These are phyloP conservation scores for Drosophila mauritiana DNA, from an alignment of 1,140 invertebrate genomes.

Conservation along the genomic window DNA sequence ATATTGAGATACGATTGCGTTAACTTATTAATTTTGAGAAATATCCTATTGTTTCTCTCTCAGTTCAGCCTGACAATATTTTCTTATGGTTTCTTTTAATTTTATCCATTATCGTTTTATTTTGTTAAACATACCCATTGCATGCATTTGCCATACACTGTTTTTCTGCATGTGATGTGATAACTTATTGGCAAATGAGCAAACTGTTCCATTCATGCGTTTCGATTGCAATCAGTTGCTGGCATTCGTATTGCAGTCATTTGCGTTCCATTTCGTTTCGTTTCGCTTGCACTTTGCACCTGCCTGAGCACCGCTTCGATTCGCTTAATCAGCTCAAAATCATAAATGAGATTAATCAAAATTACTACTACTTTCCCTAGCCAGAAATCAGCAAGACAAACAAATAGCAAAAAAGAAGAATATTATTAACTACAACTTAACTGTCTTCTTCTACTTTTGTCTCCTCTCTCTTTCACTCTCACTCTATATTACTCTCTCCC, in stretches of 20 bases:
- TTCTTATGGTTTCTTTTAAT: no score
- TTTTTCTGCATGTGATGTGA: slow-evolving; percentile 9
- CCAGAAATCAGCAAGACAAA: slow-evolving; percentile 41
- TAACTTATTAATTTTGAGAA: no score
- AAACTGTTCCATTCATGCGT: slow-evolving; percentile 33
- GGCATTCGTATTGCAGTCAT: slow-evolving; percentile 5
- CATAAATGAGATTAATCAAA: slow-evolving; percentile 38
- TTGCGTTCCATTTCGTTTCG: slow-evolving; percentile 32
- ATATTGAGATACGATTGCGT: no score
- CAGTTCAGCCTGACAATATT: no score
- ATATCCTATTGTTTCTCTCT: no score
- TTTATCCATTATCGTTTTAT: no score
- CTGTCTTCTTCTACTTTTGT: slow-evolving; percentile 74
- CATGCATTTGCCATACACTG: slow-evolving; percentile 19
- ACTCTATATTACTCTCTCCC: slow-evolving; percentile 56
- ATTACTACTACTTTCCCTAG: slow-evolving; percentile 39
- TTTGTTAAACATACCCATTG: not conserved
- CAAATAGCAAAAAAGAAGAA: slow-evolving; percentile 38
- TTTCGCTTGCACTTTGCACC: slow-evolving; percentile 42
- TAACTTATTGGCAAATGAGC: slow-evolving; percentile 17
- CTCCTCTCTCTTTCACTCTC: slow-evolving; percentile 72
- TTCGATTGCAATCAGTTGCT: slow-evolving; percentile 22
- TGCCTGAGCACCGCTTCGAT: slow-evolving; percentile 35
- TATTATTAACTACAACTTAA: slow-evolving; percentile 65
- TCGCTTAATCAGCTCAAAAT: slow-evolving; percentile 13